Conservation (phyloP, 2,797 vertebrate genomes). For the Numenius phaeopus region DNA sequence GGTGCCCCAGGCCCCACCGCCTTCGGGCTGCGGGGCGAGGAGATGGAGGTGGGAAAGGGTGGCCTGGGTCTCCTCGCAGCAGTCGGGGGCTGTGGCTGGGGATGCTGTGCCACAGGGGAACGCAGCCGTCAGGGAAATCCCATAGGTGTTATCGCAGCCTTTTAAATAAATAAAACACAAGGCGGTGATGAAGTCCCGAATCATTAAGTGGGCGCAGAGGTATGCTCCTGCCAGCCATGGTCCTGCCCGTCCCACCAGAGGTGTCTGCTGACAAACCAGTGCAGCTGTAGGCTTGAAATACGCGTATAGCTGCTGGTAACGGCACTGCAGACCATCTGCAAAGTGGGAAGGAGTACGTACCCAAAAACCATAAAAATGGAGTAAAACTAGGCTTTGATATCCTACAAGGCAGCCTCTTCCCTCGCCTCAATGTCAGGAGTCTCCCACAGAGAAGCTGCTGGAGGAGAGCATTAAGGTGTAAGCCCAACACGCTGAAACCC, state of each 20-base stretch:
- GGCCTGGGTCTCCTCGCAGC: rapidly evolving
- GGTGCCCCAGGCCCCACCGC: not conserved
- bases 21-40: rapidly evolving
- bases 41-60: not conserved
- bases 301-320: not conserved
- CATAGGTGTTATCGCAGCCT: rapidly evolving
- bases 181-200: not conserved
- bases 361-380: not conserved
- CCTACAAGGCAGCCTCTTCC: not conserved
- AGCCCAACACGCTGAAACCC: not conserved
- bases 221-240: not conserved
- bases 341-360: not conserved
- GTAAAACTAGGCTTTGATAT: not conserved
- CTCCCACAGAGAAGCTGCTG: not conserved
- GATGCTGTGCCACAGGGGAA: not conserved
- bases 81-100: not conserved
- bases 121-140: not conserved
- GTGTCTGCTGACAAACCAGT: not conserved
- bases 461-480: not conserved
- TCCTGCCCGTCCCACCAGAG: not conserved
- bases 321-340: not conserved
- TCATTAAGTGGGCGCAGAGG: not conserved
- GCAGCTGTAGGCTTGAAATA: not conserved
- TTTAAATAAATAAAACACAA: not conserved
- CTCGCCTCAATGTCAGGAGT: not conserved